phyloP scores from a whole-genome alignment of 23 tunicate genomes.

The Phallusia fumigata region DNA sequence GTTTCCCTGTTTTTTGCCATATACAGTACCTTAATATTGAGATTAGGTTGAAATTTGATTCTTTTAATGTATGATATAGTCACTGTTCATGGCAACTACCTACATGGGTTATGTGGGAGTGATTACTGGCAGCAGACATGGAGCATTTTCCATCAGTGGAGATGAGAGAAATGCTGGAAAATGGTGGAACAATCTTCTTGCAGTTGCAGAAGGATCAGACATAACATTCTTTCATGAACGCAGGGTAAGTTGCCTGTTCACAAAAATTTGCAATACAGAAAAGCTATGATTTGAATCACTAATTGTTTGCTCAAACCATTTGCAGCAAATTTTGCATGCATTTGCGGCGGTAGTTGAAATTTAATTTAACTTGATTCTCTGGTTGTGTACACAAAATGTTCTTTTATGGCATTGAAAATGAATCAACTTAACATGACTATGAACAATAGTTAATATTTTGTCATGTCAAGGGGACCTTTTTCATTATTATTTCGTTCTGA shows the following conservation, averaged over 20 bases:
- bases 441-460: too few relatives aligned
- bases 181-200: slow-evolving; percentile 15
- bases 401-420: too few relatives aligned
- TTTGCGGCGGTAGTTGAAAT: too few relatives aligned
- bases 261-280: too few relatives aligned
- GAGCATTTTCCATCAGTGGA: slow-evolving; percentile 69
- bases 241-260: slow-evolving; percentile 4
- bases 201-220: slow-evolving; percentile 28
- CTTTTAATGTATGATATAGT: background rate
- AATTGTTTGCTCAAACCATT: too few relatives aligned
- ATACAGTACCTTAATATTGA: background rate
- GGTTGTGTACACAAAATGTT: too few relatives aligned
- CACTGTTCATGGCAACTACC: slow-evolving; percentile 55
- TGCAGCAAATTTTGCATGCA: too few relatives aligned
- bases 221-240: slow-evolving; percentile 34
- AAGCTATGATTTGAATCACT: too few relatives aligned
- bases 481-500: too few relatives aligned
- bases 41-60: background rate
- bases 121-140: slow-evolving; percentile 51
- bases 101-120: slow-evolving; percentile 78
- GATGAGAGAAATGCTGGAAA: slow-evolving; percentile 57
- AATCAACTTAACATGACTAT: too few relatives aligned
- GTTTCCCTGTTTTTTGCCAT: background rate
- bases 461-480: too few relatives aligned
- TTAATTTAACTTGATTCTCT: too few relatives aligned